phyloP scores from a whole-genome alignment of 2,113 vertebrate genomes.

The Piprites chloris region DNA sequence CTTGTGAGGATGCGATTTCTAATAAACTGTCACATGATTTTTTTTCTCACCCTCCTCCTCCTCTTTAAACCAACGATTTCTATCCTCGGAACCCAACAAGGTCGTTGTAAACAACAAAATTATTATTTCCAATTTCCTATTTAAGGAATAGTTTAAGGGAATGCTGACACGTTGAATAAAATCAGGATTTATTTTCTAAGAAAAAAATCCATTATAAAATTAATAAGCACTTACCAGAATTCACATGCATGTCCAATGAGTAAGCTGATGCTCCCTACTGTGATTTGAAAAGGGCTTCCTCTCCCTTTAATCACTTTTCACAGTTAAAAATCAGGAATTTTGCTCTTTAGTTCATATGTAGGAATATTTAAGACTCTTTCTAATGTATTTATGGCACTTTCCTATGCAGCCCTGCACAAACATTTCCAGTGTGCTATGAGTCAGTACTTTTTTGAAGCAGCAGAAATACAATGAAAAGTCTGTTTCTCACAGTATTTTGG shows the following conservation, averaged over 20 bases:
- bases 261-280: not conserved
- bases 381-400: slow-evolving; percentile 63
- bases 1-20: not conserved
- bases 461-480: slow-evolving; percentile 71
- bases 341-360: not conserved
- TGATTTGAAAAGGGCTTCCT: not conserved
- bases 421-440: slow-evolving; percentile 67
- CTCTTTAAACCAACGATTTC: not conserved
- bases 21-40: not conserved
- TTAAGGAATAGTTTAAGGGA: not conserved
- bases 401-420: slow-evolving; percentile 61
- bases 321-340: not conserved
- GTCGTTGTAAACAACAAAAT: not conserved
- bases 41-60: not conserved
- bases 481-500: slow-evolving; percentile 70
- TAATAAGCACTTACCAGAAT: not conserved
- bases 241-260: not conserved
- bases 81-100: not conserved
- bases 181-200: not conserved
- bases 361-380: slow-evolving; percentile 64
- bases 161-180: not conserved
- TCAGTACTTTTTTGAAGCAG: slow-evolving; percentile 58
- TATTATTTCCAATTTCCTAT: not conserved
- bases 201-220: not conserved
- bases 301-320: not conserved